These are phyloP conservation scores for rabbit (Oryctolagus cuniculus) DNA, from an alignment of 2,113 vertebrate genomes.

Conservation along the genomic window mOryCun1.1 NC_091438.1:152324501-152325000, in stretches of 20 bases:
- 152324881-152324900: slow-evolving; percentile 82
- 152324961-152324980: too few species aligned
- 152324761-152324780: slow-evolving; percentile 85
- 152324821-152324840: slow-evolving; percentile 80
- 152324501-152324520: background rate
- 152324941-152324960: too few species aligned
- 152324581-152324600: background rate
- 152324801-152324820: slow-evolving; percentile 82
- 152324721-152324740: slow-evolving; percentile 29
- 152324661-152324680: background rate
- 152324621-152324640: background rate
- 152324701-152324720: background rate
- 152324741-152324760: slow-evolving; percentile 50
- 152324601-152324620: background rate
- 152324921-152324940: too few species aligned
- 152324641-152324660: accelerated
- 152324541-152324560: background rate
- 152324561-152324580: background rate
- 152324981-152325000: too few species aligned
- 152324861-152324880: slow-evolving; percentile 69
- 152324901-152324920: background rate
- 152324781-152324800: slow-evolving; percentile 70
- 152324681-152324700: background rate
- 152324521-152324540: background rate
- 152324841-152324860: slow-evolving; percentile 84